A percentile compares a stretch with the other conserved stretches of the same genome.
These are phyloP conservation scores for Cheirogaleus major DNA, from an alignment of 2,797 vertebrate genomes.

Conservation along the genomic window DNA sequence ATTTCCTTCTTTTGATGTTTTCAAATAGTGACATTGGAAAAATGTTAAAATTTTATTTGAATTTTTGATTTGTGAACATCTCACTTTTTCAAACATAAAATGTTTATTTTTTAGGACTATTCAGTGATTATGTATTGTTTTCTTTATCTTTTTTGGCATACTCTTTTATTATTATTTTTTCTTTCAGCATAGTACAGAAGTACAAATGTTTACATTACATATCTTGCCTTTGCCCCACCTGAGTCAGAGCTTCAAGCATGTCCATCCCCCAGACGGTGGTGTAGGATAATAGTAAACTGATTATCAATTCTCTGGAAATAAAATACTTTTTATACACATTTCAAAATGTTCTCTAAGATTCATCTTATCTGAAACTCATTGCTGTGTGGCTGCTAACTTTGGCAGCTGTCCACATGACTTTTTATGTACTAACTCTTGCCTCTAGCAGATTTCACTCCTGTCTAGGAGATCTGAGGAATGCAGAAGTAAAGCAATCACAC, in stretches of 20 bases:
- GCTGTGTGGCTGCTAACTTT: background rate
- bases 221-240: too few relatives aligned
- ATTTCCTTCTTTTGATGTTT: background rate
- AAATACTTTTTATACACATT: background rate
- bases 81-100: background rate
- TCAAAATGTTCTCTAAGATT: background rate
- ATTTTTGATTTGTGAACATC: background rate
- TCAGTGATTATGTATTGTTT: background rate
- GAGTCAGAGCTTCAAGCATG: too few relatives aligned
- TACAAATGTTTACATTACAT: too few relatives aligned
- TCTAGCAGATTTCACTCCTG: background rate
- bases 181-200: too few relatives aligned
- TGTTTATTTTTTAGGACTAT: background rate
- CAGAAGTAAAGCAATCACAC: background rate
- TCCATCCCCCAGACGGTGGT: too few relatives aligned
- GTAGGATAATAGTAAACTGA: background rate
- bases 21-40: background rate
- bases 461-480: background rate
- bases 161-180: too few relatives aligned
- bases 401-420: background rate
- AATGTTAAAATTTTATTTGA: background rate
- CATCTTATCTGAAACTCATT: background rate
- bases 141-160: background rate
- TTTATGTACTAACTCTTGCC: background rate
- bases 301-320: background rate